Percentiles rank a stretch among this genome's conserved stretches.
Evolutionary conservation across 2,888 invertebrate genomes (phyloP).

Genomic region (Andrena marginata): DNA sequence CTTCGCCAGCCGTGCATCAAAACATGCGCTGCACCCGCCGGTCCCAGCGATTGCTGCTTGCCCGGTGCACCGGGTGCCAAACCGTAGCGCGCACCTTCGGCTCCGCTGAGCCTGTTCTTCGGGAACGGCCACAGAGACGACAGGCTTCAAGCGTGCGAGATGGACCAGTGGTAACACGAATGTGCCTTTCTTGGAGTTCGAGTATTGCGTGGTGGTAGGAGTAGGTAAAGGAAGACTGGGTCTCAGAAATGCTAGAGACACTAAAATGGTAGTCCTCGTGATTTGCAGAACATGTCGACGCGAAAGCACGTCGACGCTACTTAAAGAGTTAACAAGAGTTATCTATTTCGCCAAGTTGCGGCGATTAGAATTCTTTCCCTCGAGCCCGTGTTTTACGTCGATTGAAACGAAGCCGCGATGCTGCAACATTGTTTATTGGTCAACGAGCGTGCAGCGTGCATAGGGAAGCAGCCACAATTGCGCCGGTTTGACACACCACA

Average conservation of each 20-base stretch:
- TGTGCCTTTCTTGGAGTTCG: no score
- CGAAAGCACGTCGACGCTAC: no score
- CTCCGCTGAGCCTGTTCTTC: neutral
- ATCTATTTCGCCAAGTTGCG: no score
- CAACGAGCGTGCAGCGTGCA: slow-evolving; percentile 33
- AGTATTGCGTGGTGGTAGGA: no score
- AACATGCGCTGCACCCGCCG: neutral
- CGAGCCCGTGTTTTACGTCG: neutral
- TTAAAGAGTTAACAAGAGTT: no score
- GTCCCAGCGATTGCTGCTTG: neutral
- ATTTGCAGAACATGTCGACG: no score
- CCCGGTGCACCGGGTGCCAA: neutral
- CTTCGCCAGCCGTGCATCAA: slow-evolving; percentile 14
- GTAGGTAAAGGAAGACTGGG: no score
- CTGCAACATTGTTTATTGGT: slow-evolving; percentile 40
- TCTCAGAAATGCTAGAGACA: no score
- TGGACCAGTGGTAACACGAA: no score
- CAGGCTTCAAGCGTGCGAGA: no score
- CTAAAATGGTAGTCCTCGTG: no score
- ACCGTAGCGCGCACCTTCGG: neutral
- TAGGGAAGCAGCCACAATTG: slow-evolving; percentile 50
- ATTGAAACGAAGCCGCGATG: neutral
- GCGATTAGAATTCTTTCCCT: no score
- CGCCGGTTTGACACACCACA: slow-evolving; percentile 43
- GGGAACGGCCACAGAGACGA: neutral